Evolutionary conservation across 1,140 invertebrate genomes (phyloP), one percentile per base, ranked within the genome.

Genomic region (Adelges cooleyi): DNA sequence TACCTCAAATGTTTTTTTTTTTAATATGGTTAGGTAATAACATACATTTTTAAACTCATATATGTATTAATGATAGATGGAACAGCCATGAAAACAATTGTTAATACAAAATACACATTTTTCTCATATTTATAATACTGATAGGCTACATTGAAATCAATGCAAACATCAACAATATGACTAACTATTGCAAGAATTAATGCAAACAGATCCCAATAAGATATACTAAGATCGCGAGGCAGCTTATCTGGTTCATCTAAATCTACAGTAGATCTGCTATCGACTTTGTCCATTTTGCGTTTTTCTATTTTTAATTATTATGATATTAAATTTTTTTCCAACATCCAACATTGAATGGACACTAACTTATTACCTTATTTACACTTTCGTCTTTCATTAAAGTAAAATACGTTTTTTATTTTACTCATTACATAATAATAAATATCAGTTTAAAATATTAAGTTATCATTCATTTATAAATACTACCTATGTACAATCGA

Each of bases 91-190:
- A 85, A 84, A 23, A 75, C 76, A 9, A 83, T 67, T 3, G 83
- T 84, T 69, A 80, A 77, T 9, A 77, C 76, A 70, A 83, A 84
- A 68, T 82, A 82, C 48, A 72, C 71, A 68, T 77, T 73, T 67
- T 78, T 74, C 27, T 73, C 70, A 29, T 75, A 75, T 65, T 76
- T 65, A 18, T 65, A 67, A 48, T 81, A 81, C 67, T 79, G 72
- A 52, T 82, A 80, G 29, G 82, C 81, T 18, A 84, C 73, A 73
- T 84, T 83, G 23, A 82, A 78, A 74, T 84, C 82, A n/a, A 83
- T 73, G 17, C 77, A 79, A 4, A 84, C 72, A 74, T 85, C 83
- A 17, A 82, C 73, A n/a, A 83, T 75, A 72, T 85, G 82, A 52
- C 80, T 81, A 42, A 79, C 71, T 46, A 83, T 82, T 3, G 81